phyloP scores from a whole-genome alignment of 2,113 vertebrate genomes.

The Loxodonta africana region DNA sequence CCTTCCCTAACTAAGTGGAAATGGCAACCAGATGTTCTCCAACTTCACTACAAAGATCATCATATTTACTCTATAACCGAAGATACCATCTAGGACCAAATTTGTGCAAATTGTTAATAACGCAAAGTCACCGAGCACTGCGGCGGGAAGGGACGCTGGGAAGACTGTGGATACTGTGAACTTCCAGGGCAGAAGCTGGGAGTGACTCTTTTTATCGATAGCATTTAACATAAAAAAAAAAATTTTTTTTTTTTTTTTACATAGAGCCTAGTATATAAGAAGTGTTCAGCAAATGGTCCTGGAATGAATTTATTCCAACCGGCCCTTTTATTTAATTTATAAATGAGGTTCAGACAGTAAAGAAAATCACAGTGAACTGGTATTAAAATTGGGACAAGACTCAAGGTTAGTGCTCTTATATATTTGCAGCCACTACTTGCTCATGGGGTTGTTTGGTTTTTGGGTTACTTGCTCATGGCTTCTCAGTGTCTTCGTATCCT shows the following conservation, averaged over 20 bases:
- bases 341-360: constrained; percentile 10
- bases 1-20: constrained; percentile 81
- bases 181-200: constrained; percentile 11
- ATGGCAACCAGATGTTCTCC: constrained; percentile 81
- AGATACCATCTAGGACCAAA: constrained; percentile 79
- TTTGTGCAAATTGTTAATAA: constrained; percentile 74
- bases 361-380: background rate
- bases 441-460: background rate
- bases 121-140: constrained; percentile 47
- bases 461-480: background rate
- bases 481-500: background rate
- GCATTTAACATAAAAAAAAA: background rate
- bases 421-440: background rate
- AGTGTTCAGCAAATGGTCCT: background rate
- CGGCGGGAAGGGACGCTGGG: background rate
- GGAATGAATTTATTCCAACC: background rate
- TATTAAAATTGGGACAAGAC: background rate
- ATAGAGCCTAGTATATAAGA: background rate
- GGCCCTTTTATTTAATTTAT: constrained; percentile 46
- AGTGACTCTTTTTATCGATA: background rate
- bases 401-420: background rate
- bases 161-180: background rate
- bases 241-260: no score
- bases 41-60: constrained; percentile 79
- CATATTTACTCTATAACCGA: constrained; percentile 80